Percentiles rank a stretch among this genome's conserved stretches.
Conservation (phyloP, 2,888 invertebrate species). For the Calameuta idolon region DNA sequence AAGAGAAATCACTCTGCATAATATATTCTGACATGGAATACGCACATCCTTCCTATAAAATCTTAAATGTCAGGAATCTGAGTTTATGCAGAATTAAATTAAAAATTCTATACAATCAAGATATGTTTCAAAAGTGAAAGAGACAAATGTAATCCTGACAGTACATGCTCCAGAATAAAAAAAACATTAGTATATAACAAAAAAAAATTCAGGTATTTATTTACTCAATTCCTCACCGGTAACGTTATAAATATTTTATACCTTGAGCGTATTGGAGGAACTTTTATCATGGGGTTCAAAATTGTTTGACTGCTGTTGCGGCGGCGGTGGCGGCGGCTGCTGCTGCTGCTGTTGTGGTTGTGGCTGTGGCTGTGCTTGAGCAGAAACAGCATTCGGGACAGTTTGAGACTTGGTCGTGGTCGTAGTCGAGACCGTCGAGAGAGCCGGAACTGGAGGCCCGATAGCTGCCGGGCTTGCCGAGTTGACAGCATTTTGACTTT, state of each 20-base stretch:
- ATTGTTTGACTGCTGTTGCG: slow-evolving; percentile 55
- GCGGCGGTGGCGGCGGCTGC: slow-evolving; percentile 11
- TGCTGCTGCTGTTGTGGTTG: slow-evolving; percentile 15
- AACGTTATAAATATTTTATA: slow-evolving; percentile 32
- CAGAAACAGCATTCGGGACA: slow-evolving; percentile 20
- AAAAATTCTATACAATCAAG: not conserved
- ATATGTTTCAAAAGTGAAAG: not conserved
- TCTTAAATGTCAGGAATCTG: not conserved
- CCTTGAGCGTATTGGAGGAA: slow-evolving; percentile 65
- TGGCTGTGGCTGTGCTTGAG: slow-evolving; percentile 17
- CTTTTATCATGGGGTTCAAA: slow-evolving; percentile 64
- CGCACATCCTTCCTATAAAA: not conserved
- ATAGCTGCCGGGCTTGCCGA: slow-evolving; percentile 44
- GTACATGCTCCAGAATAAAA: not conserved
- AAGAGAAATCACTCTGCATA: not conserved
- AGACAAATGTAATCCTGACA: not conserved
- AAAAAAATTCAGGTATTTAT: not conserved
- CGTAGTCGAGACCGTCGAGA: slow-evolving; percentile 29
- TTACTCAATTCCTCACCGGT: not conserved
- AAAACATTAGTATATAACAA: not conserved
- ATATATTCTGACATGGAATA: not conserved
- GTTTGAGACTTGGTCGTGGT: slow-evolving; percentile 36
- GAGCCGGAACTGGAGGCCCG: slow-evolving; percentile 45
- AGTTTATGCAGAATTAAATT: not conserved
- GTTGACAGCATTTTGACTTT: slow-evolving; percentile 47